Base-by-base conservation (phyloP, 1,140 invertebrate species). In the Elysia chlorotica region DNA sequence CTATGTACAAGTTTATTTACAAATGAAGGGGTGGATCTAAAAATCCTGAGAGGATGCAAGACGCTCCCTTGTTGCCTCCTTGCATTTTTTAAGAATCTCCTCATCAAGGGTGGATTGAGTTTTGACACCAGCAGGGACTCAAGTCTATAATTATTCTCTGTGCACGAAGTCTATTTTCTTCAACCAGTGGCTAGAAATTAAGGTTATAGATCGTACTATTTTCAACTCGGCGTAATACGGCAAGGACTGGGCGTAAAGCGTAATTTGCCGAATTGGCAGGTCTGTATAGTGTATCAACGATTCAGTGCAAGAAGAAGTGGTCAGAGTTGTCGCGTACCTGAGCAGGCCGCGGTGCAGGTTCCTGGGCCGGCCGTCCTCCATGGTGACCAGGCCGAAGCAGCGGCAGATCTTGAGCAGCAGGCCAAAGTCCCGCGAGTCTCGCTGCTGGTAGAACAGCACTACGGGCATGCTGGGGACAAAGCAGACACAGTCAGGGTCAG, bases 311-410 rank as follows among this genome's bases (percentile, higher is more conserved):
- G n/a, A 41, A n/a, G n/a, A n/a, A n/a, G n/a, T n/a, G n/a, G n/a
- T n/a, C n/a, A n/a, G n/a, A n/a, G n/a, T n/a, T n/a, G n/a, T n/a
- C n/a, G n/a, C 67, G 48, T 61, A 83, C 78, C 81, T 79, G 30
- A 83, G 53, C 19, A 78, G 63, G 62, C 78, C 79, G 33, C 76
- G 75, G 67, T 83, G 81, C 19, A 81, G 75, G n/a, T 80, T 82
- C 59, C 74, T 79, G 17, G 81, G 77, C n/a, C 62, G 30, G 17
- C 75, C 57, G 23, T 74, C 75, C 30, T 76, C 59, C 1, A 76
- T 65, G 19, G 71, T 74, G 56, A 80, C 81, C 63, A 84, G 73
- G 6, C 78, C 76, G 75, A 84, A 84, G 75, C 83, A 83, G 33
- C 73, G 73, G 63, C 78, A 76, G 30, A 83, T 62, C 36, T 78